Percentiles rank a stretch among this genome's conserved stretches.
These are phyloP conservation scores for Tursiops truncatus DNA, from an alignment of 2,113 vertebrate genomes.

Conservation along the genomic window DNA sequence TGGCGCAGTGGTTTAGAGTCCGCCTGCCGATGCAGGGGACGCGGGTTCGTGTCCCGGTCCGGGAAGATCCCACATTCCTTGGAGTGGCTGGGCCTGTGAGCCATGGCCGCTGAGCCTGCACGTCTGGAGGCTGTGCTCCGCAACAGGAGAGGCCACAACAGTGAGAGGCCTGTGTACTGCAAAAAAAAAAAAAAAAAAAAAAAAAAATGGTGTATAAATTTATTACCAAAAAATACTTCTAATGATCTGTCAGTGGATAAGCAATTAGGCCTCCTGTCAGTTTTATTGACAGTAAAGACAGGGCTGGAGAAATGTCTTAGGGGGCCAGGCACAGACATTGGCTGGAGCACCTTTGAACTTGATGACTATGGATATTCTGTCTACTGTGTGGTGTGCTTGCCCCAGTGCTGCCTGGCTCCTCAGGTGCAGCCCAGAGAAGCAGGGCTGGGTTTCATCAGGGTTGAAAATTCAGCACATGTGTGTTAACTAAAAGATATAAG, in stretches of 20 bases:
- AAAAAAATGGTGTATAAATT: neutral
- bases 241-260: neutral
- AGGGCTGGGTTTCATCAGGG: neutral
- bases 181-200: neutral
- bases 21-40: too few species aligned
- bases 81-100: too few species aligned
- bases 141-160: too few species aligned
- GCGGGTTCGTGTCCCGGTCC: too few species aligned
- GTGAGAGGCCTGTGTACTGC: too few species aligned
- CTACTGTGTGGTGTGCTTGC: accelerated
- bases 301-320: neutral
- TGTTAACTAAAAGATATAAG: neutral
- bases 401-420: neutral
- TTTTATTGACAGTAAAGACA: neutral
- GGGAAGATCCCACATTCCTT: too few species aligned
- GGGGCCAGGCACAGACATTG: neutral
- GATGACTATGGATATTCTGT: neutral
- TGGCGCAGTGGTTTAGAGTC: too few species aligned
- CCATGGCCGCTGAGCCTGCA: too few species aligned
- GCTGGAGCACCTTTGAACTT: neutral
- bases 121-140: too few species aligned
- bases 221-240: constrained; percentile 10
- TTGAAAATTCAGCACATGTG: neutral
- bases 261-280: neutral
- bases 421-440: neutral